A percentile compares a stretch with the other conserved stretches of the same genome.
Conservation (phyloP, 2,888 invertebrate species). For the Mechanitis messenoides region DNA sequence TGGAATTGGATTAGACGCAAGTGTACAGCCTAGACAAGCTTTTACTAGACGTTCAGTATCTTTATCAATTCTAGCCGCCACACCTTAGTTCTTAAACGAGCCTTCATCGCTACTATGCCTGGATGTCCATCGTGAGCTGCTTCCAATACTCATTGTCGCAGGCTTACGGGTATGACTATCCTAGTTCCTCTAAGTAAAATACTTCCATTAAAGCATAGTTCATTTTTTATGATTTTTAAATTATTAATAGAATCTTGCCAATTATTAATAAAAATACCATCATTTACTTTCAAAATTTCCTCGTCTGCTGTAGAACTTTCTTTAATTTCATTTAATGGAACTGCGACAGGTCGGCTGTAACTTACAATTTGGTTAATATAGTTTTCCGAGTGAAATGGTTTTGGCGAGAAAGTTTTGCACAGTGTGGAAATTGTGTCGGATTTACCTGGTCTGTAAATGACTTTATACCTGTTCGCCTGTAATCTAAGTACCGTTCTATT, state of each 20-base stretch:
- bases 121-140: conserved; percentile 41
- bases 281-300: conserved; percentile 21
- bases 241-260: conserved; percentile 21
- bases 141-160: conserved; percentile 22
- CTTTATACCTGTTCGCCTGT: too few species aligned
- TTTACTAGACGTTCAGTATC: conserved; percentile 30
- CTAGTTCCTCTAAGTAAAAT: conserved; percentile 29
- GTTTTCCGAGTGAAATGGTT: neutral
- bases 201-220: conserved; percentile 36
- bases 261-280: conserved; percentile 17
- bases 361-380: conserved; percentile 22
- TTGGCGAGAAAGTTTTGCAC: too few species aligned
- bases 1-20: conserved; percentile 22
- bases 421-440: too few species aligned
- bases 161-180: conserved; percentile 27
- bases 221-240: conserved; percentile 27
- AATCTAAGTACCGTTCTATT: too few species aligned
- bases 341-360: conserved; percentile 15
- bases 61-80: conserved; percentile 39
- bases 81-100: conserved; percentile 39
- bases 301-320: conserved; percentile 11
- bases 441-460: too few species aligned
- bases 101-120: conserved; percentile 43
- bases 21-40: conserved; percentile 28
- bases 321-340: conserved; percentile 17